Conservation (phyloP, 1,140 invertebrate species). For the Antheraea mylitta region DNA sequence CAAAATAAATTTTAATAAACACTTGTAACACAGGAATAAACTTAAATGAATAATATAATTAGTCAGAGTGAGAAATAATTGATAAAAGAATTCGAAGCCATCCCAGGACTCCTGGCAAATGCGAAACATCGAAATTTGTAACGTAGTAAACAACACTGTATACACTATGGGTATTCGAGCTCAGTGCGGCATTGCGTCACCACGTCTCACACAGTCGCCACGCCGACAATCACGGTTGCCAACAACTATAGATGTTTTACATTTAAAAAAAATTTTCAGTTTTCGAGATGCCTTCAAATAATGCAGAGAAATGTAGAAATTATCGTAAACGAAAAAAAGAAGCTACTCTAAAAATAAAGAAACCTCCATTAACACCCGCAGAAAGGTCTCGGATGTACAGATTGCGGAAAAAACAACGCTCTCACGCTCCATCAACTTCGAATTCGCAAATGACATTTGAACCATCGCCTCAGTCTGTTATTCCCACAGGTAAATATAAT, state of each 20-base stretch:
- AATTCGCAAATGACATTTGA: constrained; percentile 25
- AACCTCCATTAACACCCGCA: constrained; percentile 20
- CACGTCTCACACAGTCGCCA: no score
- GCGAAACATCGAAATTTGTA: no score
- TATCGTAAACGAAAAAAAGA: constrained; percentile 16
- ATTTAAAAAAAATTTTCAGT: constrained; percentile 31
- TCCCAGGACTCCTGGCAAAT: no score
- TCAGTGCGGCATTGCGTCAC: no score
- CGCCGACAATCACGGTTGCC: no score
- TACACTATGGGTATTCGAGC: no score
- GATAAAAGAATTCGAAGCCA: no score
- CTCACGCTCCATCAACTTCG: constrained; percentile 26
- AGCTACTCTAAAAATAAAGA: constrained; percentile 26
- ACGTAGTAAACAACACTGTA: no score
- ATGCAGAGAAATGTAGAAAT: constrained; percentile 27
- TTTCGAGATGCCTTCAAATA: constrained; percentile 26
- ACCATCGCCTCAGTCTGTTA: constrained; percentile 24
- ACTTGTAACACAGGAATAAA: constrained; percentile 15
- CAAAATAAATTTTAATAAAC: neutral
- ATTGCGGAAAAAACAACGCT: constrained; percentile 28
- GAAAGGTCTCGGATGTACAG: constrained; percentile 30
- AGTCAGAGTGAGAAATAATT: constrained; percentile 10
- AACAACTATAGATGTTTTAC: no score
- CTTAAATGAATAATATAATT: constrained; percentile 15
- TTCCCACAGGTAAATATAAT: constrained; percentile 25